phyloP scores from a whole-genome alignment of 2,888 invertebrate species.

The Mythimna lalbum region DNA sequence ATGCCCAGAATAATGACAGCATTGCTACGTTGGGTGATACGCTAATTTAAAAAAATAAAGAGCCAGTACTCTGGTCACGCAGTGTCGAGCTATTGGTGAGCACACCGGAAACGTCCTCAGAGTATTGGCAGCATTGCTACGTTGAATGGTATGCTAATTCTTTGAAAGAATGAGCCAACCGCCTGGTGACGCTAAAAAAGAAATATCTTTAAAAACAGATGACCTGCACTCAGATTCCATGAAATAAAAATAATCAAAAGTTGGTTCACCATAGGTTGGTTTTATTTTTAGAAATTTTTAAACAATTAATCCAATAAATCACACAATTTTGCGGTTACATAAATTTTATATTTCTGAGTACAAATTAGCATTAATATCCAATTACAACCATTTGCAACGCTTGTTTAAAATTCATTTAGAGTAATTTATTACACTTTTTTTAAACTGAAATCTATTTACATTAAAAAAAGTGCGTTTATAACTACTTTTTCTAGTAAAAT shows the following conservation, averaged over 20 bases:
- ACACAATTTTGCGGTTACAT: neutral
- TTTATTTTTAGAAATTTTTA: neutral
- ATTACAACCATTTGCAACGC: slow-evolving; percentile 27
- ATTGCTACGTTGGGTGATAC: too few relatives aligned
- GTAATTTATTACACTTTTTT: slow-evolving; percentile 15
- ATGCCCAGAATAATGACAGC: too few relatives aligned
- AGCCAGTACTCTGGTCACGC: too few relatives aligned
- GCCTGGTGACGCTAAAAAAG: neutral
- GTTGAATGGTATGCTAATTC: neutral
- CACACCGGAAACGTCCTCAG: neutral
- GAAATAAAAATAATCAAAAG: neutral
- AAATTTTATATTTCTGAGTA: too few relatives aligned
- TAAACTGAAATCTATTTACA: neutral
- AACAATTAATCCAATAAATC: neutral
- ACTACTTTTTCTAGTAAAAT: neutral
- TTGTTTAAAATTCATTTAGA: slow-evolving; percentile 21
- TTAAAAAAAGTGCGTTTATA: neutral
- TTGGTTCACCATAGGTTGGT: too few relatives aligned
- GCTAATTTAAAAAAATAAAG: too few relatives aligned
- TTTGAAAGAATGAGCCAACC: neutral
- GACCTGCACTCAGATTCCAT: too few relatives aligned
- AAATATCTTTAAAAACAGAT: neutral
- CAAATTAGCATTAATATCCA: neutral
- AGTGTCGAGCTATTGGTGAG: too few relatives aligned
- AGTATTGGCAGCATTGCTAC: neutral